Base-by-base conservation (phyloP, 2,113 vertebrate genomes). In the Aldabrachelys gigantea region DNA sequence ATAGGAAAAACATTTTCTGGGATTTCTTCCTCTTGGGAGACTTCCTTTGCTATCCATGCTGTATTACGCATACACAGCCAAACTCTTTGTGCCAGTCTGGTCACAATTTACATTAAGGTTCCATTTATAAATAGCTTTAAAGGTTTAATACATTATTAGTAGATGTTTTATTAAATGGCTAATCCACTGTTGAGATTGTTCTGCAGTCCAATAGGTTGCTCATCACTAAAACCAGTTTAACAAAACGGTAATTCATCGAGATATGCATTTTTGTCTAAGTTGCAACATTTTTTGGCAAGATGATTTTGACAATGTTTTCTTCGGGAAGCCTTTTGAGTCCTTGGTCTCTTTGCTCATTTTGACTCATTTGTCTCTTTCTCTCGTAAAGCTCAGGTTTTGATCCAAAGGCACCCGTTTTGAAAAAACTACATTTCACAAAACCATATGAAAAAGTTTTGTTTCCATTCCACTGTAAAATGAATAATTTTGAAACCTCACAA, bases 381-480 rank as follows among this genome's bases (percentile, higher is more conserved):
- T 53, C 3, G 21, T 54, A 54, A 69, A 93, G 24, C 59, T 91
- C 95, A 89, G 56, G 76, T 90, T 92, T 72, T 81, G 84, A 57
- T 52, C 83, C 38, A 82, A 94, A 96, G 87, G 56, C 12, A 87
- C 80, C 25, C 5, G n/a, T 82, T 94, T 94, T 93, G 72, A 89
- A 92, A 89, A 91, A 89, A 88, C 95, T 95, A 87, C 75, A 84
- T 75, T 50, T 82, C n/a, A 44, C 0, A 69, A 75, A 59, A 93
- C 49, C 38, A 87, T 41, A 1, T 47, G 27, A 91, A 94, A 94
- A 88, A 3, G 5, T 80, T 91, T 27, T 82, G 87, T 44, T 24
- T 41, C 90, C 90, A 59, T 65, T 91, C 80, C 90, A 94, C 50
- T 5, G 54, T 10, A 92, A 76, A 91, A 85, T 53, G 80, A 65